Conservation (phyloP, 2,113 vertebrate genomes). For the Herpetotheres cachinnans region DNA sequence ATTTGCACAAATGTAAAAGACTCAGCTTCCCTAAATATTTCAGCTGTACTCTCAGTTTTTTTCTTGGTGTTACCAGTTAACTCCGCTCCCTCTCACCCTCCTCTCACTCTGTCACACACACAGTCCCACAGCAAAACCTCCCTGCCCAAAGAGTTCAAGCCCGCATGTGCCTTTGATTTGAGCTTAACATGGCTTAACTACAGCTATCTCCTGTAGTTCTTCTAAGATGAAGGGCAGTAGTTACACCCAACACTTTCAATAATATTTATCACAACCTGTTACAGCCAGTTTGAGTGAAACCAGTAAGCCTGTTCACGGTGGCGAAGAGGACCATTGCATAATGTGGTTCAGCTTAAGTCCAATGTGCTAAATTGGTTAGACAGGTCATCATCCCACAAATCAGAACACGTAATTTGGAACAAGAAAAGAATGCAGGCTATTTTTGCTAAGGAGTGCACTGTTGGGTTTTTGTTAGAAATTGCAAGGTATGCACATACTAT, state of each 20-base stretch:
- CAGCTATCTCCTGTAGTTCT: not conserved
- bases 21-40: not conserved
- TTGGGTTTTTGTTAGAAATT: not conserved
- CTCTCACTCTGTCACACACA: not conserved
- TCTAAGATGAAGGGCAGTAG: not conserved
- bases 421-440: not conserved
- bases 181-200: not conserved
- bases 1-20: not conserved
- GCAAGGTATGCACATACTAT: not conserved
- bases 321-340: not conserved
- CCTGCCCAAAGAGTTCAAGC: not conserved
- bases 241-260: not conserved
- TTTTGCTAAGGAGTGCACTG: not conserved
- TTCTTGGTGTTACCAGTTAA: not conserved
- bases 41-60: not conserved
- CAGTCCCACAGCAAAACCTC: not conserved
- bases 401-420: not conserved
- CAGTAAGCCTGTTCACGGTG: not conserved
- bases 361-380: not conserved
- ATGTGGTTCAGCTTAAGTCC: not conserved
- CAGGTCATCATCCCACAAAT: not conserved
- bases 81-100: not conserved
- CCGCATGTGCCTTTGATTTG: not conserved
- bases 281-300: not conserved
- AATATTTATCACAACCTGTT: not conserved